These are phyloP conservation scores for Drosophila kanekoi DNA, from an alignment of 2,888 invertebrate genomes.

Conservation along the genomic window DNA sequence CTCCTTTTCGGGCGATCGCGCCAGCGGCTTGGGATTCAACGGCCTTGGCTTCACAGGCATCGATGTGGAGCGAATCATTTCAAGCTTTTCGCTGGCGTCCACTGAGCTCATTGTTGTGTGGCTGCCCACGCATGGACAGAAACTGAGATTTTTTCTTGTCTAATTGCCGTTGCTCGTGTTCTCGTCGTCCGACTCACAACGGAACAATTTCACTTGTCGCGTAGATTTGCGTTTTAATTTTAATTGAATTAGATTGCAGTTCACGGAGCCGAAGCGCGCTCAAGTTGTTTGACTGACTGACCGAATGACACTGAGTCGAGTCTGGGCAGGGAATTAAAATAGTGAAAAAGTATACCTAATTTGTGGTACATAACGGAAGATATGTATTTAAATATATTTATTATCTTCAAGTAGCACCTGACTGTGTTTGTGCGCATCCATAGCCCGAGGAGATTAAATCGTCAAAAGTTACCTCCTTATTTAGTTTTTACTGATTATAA, in stretches of 20 bases:
- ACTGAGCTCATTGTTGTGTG: slow-evolving; percentile 45
- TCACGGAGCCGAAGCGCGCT: slow-evolving; percentile 26
- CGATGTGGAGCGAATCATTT: slow-evolving; percentile 82
- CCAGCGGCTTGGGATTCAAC: slow-evolving; percentile 72
- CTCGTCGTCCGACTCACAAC: slow-evolving; percentile 39
- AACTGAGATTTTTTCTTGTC: slow-evolving; percentile 46
- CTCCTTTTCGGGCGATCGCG: slow-evolving; percentile 83
- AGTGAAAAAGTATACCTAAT: slow-evolving; percentile 5
- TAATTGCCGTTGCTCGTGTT: slow-evolving; percentile 52
- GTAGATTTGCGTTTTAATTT: slow-evolving; percentile 74
- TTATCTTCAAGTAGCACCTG: slow-evolving; percentile 46
- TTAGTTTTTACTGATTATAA: slow-evolving; percentile 24
- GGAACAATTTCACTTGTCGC: slow-evolving; percentile 71
- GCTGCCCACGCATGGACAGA: slow-evolving; percentile 54
- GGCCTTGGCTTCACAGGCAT: slow-evolving; percentile 84
- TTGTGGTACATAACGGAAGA: slow-evolving; percentile 28
- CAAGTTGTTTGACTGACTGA: slow-evolving; percentile 44
- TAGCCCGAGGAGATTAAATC: slow-evolving; percentile 58
- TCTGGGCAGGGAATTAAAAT: slow-evolving; percentile 12
- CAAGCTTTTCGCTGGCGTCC: slow-evolving; percentile 32
- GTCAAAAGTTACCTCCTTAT: slow-evolving; percentile 36
- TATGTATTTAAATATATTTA: slow-evolving; percentile 70
- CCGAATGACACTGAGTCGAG: slow-evolving; percentile 64
- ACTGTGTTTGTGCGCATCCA: slow-evolving; percentile 44
- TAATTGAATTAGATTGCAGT: slow-evolving; percentile 78